These are phyloP conservation scores for Lemur catta DNA, from an alignment of 2,797 vertebrate species.

Conservation along the genomic window DNA sequence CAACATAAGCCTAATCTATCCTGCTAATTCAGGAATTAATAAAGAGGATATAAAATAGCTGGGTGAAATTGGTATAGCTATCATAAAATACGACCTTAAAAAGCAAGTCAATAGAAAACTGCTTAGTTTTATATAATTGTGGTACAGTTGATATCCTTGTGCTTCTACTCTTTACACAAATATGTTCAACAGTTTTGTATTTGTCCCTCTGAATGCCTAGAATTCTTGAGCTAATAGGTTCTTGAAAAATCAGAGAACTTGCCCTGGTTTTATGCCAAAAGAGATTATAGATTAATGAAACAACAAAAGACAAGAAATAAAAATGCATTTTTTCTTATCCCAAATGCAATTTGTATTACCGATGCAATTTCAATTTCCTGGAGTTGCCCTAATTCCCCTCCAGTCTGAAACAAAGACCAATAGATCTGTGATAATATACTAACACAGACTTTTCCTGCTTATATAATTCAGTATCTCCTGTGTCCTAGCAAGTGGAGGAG, in stretches of 20 bases:
- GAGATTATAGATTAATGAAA: neutral
- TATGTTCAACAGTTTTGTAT: neutral
- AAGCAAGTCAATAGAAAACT: neutral
- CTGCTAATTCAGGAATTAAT: neutral
- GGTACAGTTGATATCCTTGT: neutral
- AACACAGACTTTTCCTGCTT: neutral
- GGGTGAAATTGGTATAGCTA: neutral
- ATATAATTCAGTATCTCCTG: neutral
- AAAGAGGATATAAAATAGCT: neutral
- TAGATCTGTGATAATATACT: neutral
- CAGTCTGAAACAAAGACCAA: neutral
- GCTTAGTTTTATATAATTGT: neutral
- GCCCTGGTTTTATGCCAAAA: neutral
- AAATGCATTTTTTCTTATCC: neutral
- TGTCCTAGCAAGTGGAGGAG: neutral
- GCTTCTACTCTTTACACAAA: neutral
- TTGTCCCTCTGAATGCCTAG: neutral
- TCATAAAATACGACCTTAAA: neutral
- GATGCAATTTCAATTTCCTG: neutral
- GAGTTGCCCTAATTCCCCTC: too few species aligned
- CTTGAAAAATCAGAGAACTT: neutral
- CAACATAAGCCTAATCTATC: neutral
- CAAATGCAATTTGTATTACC: neutral
- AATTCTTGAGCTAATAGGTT: neutral
- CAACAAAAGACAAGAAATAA: neutral